A percentile compares a stretch with the other conserved stretches of the same genome.
These are phyloP conservation scores for Chaetura pelagica DNA, from an alignment of 2,113 vertebrate genomes.

Conservation along the genomic window DNA sequence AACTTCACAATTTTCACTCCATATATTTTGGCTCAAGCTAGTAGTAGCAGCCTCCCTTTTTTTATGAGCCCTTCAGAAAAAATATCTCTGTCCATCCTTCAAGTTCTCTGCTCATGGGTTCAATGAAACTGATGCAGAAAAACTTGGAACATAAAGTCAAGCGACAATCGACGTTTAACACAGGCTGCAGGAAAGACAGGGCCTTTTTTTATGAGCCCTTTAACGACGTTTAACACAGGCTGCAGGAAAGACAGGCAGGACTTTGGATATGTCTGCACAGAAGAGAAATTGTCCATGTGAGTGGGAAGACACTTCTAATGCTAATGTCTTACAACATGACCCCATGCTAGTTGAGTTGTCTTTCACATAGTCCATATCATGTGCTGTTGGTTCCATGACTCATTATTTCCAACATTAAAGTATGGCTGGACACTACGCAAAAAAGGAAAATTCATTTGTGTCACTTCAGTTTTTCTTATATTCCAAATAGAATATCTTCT, in stretches of 20 bases:
- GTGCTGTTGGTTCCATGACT: background rate
- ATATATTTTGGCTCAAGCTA: background rate
- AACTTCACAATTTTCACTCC: background rate
- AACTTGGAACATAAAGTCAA: background rate
- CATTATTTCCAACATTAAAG: background rate
- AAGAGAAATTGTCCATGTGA: background rate
- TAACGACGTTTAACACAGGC: constrained; percentile 8
- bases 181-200: background rate
- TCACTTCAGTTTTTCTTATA: background rate
- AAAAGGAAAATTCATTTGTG: background rate
- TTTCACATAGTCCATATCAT: constrained; percentile 1
- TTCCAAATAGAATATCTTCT: background rate
- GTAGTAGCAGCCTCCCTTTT: constrained; percentile 15
- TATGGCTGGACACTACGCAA: background rate
- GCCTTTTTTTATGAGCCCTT: too few species aligned
- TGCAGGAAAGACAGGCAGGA: background rate
- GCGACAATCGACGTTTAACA: background rate
- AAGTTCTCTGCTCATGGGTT: background rate
- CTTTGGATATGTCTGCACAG: background rate
- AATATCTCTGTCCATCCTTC: background rate
- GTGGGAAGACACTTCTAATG: constrained; percentile 1
- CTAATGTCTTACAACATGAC: background rate
- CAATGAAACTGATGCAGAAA: constrained; percentile 9
- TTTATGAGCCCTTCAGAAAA: constrained; percentile 12
- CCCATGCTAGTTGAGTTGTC: background rate